Conservation (phyloP, 64 coral and sea anemone genomes). For the Trachythela sp. region DNA sequence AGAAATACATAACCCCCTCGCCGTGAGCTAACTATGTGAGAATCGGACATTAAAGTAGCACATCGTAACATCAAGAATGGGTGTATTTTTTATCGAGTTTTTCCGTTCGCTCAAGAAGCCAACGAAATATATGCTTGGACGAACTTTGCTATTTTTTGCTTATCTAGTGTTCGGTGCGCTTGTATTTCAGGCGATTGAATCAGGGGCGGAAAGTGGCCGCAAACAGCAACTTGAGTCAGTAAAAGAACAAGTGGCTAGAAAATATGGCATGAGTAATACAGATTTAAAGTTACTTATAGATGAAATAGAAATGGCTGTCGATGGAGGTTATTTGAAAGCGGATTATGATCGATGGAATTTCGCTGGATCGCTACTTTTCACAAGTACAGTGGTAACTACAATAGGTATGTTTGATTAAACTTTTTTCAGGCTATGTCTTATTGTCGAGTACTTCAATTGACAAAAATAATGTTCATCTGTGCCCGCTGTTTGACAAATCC, state of each 20-base stretch:
- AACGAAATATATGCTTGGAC: slow-evolving; percentile 65
- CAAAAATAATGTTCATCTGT: not conserved
- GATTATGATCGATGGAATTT: slow-evolving; percentile 93
- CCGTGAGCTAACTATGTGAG: not conserved
- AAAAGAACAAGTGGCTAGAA: slow-evolving; percentile 48
- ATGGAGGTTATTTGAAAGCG: slow-evolving; percentile 52
- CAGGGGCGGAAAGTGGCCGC: slow-evolving; percentile 57
- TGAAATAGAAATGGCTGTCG: slow-evolving; percentile 57
- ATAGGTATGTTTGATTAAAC: slow-evolving; percentile 63
- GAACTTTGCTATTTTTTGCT: slow-evolving; percentile 58
- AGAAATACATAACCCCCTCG: not conserved
- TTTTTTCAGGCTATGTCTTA: not conserved
- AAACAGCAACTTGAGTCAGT: slow-evolving; percentile 26
- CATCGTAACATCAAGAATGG: not conserved
- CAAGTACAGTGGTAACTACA: slow-evolving; percentile 89
- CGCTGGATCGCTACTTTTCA: slow-evolving; percentile 77
- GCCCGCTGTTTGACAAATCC: not conserved
- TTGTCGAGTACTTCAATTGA: not conserved
- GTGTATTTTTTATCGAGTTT: slow-evolving; percentile 12
- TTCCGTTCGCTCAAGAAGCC: slow-evolving; percentile 34
- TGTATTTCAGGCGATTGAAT: slow-evolving; percentile 69
- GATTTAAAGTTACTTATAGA: slow-evolving; percentile 70
- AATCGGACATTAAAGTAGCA: not conserved
- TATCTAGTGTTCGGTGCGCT: slow-evolving; percentile 74
- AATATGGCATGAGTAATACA: slow-evolving; percentile 64